Evolutionary conservation across 1,140 invertebrate species (phyloP), one percentile per base, ranked within the genome.

Genomic region (Zeugodacus cucurbitae): DNA sequence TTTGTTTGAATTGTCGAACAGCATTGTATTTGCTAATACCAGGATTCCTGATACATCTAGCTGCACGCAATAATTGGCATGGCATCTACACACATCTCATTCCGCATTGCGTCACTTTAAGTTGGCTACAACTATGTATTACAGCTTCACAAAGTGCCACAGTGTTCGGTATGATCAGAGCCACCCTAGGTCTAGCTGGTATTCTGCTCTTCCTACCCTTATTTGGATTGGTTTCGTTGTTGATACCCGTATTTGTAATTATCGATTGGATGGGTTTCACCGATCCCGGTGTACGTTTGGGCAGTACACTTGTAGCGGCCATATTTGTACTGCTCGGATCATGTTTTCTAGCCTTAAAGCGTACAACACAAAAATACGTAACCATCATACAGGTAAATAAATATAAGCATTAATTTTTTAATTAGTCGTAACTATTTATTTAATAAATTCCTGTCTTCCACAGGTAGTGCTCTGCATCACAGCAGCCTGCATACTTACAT

Each of bases 51-150:
- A 89, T 96, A 0, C 94, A 95, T 89, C 96, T 98, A 95, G 96
- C 97, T 1, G 94, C 95, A 0, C 94, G 96, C 54, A 95, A 96
- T 20, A 94, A 95, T 78, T 98, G 97, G 97, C 95, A 96, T 85
- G 97, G 97, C 1, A 95, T 96, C 20, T 97, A 97, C 90, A 96
- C 96, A 88, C 96, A 95, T 48, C 93, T 97, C 0, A 95, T 98
- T 59, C 97, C 97, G 0, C 97, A 98, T 93, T 97, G 97, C 74
- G 96, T 98, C 0, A 97, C 97, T 0, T 94, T 98, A 8, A 97
- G 97, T 90, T 98, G 97, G 97, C 96, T 97, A 91, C 97, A 98
- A 90, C 96, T 98, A 90, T 96, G 96, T 57, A 96, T 97, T 89
- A 95, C 96, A 4, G 96, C 96, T 89, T 97, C 97, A 0, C 96